These are phyloP conservation scores for Panthera uncia DNA, from an alignment of 2,113 vertebrate genomes.

Conservation along the genomic window DNA sequence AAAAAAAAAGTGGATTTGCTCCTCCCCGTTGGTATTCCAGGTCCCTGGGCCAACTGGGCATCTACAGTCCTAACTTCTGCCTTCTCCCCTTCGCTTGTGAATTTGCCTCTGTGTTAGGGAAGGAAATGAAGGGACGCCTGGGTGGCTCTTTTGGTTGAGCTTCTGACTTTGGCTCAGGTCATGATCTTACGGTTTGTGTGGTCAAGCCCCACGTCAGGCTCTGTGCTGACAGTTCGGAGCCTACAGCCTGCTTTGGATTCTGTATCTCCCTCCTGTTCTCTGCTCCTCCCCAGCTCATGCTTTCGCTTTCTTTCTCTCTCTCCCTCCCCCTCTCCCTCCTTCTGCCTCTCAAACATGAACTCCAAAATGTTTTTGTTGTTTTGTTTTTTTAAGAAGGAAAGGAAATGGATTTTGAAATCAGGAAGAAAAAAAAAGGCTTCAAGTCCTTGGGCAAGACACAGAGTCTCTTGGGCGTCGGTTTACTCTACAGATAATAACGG, in stretches of 20 bases:
- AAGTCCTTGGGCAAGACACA: not conserved
- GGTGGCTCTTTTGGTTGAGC: too few species aligned
- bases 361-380: too few species aligned
- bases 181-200: too few species aligned
- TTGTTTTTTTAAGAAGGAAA: not conserved
- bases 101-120: not conserved
- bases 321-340: too few species aligned
- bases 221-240: too few species aligned
- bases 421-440: not conserved
- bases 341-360: too few species aligned
- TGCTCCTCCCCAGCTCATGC: too few species aligned
- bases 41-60: rapidly evolving
- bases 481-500: not conserved
- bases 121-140: not conserved
- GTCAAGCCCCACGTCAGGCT: too few species aligned
- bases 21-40: rapidly evolving
- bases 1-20: not conserved
- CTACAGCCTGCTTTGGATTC: too few species aligned
- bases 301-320: too few species aligned
- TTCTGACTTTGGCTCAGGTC: too few species aligned
- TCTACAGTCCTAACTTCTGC: not conserved
- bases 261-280: too few species aligned
- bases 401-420: not conserved
- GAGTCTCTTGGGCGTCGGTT: not conserved
- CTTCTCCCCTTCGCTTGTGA: not conserved